These are phyloP conservation scores for Calcarius lapponicus DNA, from an alignment of 2,797 vertebrate genomes.

Conservation along the genomic window DNA sequence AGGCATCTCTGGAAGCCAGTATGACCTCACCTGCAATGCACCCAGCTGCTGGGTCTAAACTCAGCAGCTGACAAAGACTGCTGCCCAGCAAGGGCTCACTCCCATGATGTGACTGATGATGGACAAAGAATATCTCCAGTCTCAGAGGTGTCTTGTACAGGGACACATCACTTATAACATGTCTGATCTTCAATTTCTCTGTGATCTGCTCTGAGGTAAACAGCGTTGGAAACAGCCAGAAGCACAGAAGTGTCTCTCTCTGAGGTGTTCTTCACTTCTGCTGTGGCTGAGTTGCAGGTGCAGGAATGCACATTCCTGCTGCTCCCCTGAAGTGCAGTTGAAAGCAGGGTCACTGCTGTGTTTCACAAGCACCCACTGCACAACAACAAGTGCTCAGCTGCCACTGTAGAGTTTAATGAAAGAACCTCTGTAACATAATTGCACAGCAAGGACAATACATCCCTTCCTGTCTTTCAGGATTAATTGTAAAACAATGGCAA, in stretches of 20 bases:
- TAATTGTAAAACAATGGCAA: neutral
- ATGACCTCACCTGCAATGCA: neutral
- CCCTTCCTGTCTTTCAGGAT: neutral
- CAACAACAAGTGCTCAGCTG: neutral
- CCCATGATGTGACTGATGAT: neutral
- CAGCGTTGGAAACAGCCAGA: neutral
- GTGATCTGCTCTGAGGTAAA: neutral
- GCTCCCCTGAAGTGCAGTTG: neutral
- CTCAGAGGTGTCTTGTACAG: neutral
- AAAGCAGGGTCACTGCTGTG: neutral
- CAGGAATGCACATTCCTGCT: neutral
- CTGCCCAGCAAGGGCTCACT: neutral
- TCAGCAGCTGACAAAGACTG: neutral
- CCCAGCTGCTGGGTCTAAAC: neutral
- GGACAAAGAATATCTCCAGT: neutral
- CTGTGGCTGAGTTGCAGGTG: neutral
- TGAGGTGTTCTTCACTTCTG: neutral
- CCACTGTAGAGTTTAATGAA: neutral
- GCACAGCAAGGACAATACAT: neutral
- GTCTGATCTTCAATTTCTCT: neutral
- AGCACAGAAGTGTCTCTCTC: neutral
- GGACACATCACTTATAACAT: neutral
- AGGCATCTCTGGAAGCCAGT: neutral
- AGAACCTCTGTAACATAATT: neutral
- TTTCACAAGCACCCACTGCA: neutral